Conservation (phyloP, 2,888 invertebrate genomes). For the Hypena proboscidalis region DNA sequence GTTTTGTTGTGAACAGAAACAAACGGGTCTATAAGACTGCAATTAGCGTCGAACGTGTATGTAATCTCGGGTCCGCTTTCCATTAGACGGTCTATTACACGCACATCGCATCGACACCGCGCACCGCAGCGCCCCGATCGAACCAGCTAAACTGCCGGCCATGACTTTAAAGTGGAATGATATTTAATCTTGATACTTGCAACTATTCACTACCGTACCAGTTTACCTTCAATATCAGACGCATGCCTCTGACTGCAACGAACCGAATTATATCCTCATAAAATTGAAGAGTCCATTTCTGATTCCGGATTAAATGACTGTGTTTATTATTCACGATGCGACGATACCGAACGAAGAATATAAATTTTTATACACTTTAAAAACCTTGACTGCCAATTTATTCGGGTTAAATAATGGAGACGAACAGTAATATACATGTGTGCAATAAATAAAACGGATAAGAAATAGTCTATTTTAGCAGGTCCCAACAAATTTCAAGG, state of each 20-base stretch:
- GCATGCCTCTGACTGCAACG: slow-evolving; percentile 23
- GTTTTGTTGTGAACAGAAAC: slow-evolving; percentile 28
- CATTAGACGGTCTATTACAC: slow-evolving; percentile 41
- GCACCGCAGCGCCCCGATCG: slow-evolving; percentile 29
- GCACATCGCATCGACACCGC: slow-evolving; percentile 27
- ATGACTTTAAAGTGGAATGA: slow-evolving; percentile 27
- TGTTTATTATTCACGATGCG: no score
- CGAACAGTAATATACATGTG: no score
- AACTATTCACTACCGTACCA: slow-evolving; percentile 30
- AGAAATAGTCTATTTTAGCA: no score
- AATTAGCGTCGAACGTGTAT: slow-evolving; percentile 41
- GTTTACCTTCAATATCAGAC: slow-evolving; percentile 39
- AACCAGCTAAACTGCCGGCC: slow-evolving; percentile 28
- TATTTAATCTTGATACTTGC: slow-evolving; percentile 28
- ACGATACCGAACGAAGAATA: no score
- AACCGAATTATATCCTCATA: slow-evolving; percentile 17
- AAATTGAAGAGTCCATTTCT: no score
- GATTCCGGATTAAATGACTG: no score
- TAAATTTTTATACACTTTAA: no score
- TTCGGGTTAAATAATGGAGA: no score
- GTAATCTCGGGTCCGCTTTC: slow-evolving; percentile 40
- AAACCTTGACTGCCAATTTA: no score
- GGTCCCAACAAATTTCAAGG: no score
- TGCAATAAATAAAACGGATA: no score
- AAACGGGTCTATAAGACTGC: slow-evolving; percentile 33